A percentile compares a stretch with the other conserved stretches of the same genome.
Conservation (phyloP, 1,140 invertebrate genomes). For the Trichoplusia ni region DNA sequence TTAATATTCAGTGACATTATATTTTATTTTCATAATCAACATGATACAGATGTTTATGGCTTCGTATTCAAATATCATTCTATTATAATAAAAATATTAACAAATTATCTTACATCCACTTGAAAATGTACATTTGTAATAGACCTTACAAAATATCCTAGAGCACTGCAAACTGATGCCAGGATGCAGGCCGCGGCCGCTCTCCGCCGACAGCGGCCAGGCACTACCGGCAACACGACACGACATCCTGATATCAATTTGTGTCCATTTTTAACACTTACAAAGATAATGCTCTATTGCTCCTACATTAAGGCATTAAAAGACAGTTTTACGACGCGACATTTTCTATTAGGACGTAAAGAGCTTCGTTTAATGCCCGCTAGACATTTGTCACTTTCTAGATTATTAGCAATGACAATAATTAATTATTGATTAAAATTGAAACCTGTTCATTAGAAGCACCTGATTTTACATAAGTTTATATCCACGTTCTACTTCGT, state of each 20-base stretch:
- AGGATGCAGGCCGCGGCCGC: conserved; percentile 30
- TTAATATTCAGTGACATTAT: conserved; percentile 40
- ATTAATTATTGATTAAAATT: conserved; percentile 33
- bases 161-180: conserved; percentile 55
- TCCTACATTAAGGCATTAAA: conserved; percentile 59
- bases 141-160: conserved; percentile 76
- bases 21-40: conserved; percentile 79
- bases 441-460: conserved; percentile 38
- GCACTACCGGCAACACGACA: conserved; percentile 13
- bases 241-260: conserved; percentile 51
- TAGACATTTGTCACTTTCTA: conserved; percentile 39
- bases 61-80: conserved; percentile 77
- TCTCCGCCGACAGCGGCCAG: neutral
- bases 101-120: conserved; percentile 80
- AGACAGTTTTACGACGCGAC: conserved; percentile 42
- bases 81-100: conserved; percentile 81
- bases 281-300: conserved; percentile 54
- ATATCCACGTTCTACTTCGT: conserved; percentile 18
- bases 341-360: conserved; percentile 37
- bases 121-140: conserved; percentile 80
- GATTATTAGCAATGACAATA: conserved; percentile 37
- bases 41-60: conserved; percentile 80
- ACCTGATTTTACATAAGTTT: conserved; percentile 29
- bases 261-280: conserved; percentile 58
- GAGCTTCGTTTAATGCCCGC: conserved; percentile 41